Conservation (phyloP, 2,797 vertebrate genomes). For the Acanthurus tractus region DNA sequence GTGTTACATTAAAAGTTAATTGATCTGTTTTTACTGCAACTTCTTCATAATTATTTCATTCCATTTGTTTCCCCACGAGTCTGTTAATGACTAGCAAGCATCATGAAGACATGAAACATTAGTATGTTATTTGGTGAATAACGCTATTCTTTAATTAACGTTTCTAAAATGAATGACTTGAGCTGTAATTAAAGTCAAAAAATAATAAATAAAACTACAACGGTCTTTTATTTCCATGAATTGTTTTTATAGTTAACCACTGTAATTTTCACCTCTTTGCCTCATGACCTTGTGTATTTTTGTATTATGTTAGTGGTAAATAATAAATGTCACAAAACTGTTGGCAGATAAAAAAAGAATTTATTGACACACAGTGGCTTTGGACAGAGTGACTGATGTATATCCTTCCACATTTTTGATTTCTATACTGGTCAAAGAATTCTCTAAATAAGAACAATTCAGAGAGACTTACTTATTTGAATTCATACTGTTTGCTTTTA, state of each 20-base stretch:
- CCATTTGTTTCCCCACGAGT: neutral
- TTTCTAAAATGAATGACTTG: neutral
- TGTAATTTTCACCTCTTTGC: neutral
- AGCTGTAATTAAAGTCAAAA: neutral
- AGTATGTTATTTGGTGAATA: neutral
- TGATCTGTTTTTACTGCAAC: neutral
- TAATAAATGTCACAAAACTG: constrained; percentile 37
- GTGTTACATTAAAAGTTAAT: neutral
- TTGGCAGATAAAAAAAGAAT: constrained; percentile 31
- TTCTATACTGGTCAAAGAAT: neutral
- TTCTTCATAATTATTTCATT: neutral
- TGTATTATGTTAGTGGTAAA: constrained; percentile 11
- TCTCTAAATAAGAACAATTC: neutral
- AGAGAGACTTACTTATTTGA: neutral
- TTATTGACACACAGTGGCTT: constrained; percentile 43
- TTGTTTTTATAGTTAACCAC: neutral
- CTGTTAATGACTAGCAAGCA: neutral
- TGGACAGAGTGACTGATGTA: constrained; percentile 35
- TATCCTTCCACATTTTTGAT: neutral
- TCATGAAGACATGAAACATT: neutral
- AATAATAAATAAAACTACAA: neutral
- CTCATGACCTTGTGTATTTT: neutral
- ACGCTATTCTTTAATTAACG: neutral
- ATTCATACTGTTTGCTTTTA: neutral
- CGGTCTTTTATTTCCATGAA: neutral